Evolutionary conservation across 2,113 vertebrate genomes (phyloP).

Genomic region (Oncorhynchus nerka): DNA sequence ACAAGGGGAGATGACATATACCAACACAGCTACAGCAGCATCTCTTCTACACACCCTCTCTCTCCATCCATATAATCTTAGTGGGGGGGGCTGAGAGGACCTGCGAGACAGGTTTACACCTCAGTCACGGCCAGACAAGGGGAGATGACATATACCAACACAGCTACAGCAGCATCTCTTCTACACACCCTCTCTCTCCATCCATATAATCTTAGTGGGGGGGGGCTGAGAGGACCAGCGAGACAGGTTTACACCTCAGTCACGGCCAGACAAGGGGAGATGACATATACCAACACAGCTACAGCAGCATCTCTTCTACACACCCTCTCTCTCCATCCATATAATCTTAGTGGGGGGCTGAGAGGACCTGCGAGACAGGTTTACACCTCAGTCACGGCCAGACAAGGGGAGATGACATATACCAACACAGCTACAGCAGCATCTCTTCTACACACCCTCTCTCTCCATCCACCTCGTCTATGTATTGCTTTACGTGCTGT

Average conservation of each 20-base stretch:
- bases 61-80: neutral
- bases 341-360: neutral
- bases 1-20: neutral
- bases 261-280: neutral
- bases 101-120: neutral
- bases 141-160: neutral
- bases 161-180: neutral
- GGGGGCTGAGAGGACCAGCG: neutral
- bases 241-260: neutral
- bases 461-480: neutral
- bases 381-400: neutral
- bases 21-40: neutral
- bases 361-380: neutral
- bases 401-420: neutral
- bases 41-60: neutral
- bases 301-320: neutral
- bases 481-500: too few species aligned
- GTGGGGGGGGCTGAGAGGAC: neutral
- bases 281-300: neutral
- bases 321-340: neutral
- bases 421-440: neutral
- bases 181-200: neutral
- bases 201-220: too few species aligned
- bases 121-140: neutral
- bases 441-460: neutral